These are phyloP conservation scores for Diuraphis noxia DNA, from an alignment of 1,140 invertebrate genomes.

Conservation along the genomic window DNA sequence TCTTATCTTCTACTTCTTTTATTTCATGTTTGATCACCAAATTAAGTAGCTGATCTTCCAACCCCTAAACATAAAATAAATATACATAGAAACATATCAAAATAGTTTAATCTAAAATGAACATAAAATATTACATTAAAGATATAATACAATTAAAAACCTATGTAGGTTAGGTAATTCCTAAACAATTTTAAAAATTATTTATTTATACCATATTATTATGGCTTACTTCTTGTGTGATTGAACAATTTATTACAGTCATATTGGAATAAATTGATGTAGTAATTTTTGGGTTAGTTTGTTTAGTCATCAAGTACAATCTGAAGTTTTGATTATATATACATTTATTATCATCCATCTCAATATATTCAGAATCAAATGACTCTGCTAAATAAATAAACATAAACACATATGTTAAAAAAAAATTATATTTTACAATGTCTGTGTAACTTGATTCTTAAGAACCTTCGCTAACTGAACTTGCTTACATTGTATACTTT, in stretches of 20 bases:
- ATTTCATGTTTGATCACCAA: neutral
- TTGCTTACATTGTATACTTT: conserved; percentile 70
- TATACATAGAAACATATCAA: neutral
- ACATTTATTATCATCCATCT: neutral
- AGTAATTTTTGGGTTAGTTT: conserved; percentile 9
- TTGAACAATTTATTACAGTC: conserved; percentile 43
- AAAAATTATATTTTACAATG: neutral
- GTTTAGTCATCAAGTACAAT: conserved; percentile 30
- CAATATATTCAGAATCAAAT: neutral
- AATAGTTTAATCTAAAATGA: neutral
- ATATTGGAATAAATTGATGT: neutral
- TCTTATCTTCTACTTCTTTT: neutral
- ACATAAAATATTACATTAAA: neutral
- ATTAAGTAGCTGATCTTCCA: conserved; percentile 16
- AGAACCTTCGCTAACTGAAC: neutral
- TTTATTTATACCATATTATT: neutral
- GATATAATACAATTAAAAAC: neutral
- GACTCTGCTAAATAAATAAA: conserved; percentile 8
- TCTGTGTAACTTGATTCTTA: no score
- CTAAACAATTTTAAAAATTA: neutral
- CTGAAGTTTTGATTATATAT: conserved; percentile 19
- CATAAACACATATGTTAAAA: neutral
- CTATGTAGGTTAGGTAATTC: no score
- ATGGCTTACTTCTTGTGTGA: conserved; percentile 29
- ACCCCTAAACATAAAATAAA: neutral